A percentile compares a stretch with the other conserved stretches of the same genome.
phyloP scores from a whole-genome alignment of 2,888 invertebrate species.

The Pseudanteris insignis region DNA sequence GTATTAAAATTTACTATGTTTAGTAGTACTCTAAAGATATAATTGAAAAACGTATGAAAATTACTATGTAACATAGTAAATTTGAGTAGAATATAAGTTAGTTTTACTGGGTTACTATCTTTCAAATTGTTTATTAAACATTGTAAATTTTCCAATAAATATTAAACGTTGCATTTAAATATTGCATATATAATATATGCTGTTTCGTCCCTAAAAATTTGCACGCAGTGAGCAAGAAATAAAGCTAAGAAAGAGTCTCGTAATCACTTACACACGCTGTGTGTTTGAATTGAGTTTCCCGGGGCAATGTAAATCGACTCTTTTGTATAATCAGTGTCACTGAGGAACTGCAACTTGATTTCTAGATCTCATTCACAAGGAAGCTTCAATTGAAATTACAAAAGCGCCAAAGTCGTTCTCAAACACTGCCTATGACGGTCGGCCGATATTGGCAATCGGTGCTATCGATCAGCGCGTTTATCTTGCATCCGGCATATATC shows the following conservation, averaged over 20 bases:
- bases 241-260: slow-evolving; percentile 23
- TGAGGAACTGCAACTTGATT: slow-evolving; percentile 38
- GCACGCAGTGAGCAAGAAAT: too few relatives aligned
- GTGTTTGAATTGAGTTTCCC: slow-evolving; percentile 27
- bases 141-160: too few relatives aligned
- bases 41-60: too few relatives aligned
- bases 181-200: too few relatives aligned
- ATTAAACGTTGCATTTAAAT: too few relatives aligned
- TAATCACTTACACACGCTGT: slow-evolving; percentile 36
- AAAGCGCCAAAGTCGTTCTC: slow-evolving; percentile 36
- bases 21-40: too few relatives aligned
- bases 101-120: too few relatives aligned
- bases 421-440: slow-evolving; percentile 38
- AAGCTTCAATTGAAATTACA: slow-evolving; percentile 45
- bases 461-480: slow-evolving; percentile 29
- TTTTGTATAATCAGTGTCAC: slow-evolving; percentile 37
- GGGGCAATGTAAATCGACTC: slow-evolving; percentile 10
- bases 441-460: slow-evolving; percentile 40
- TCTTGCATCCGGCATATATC: slow-evolving; percentile 27
- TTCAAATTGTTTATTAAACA: too few relatives aligned
- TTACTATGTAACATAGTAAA: too few relatives aligned
- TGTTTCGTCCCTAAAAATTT: too few relatives aligned
- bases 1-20: too few relatives aligned
- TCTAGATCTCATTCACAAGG: slow-evolving; percentile 45
- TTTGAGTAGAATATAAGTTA: too few relatives aligned